A percentile compares a stretch with the other conserved stretches of the same genome.
phyloP scores from a whole-genome alignment of 2,797 vertebrate genomes.

The Eutrigla gurnardus region DNA sequence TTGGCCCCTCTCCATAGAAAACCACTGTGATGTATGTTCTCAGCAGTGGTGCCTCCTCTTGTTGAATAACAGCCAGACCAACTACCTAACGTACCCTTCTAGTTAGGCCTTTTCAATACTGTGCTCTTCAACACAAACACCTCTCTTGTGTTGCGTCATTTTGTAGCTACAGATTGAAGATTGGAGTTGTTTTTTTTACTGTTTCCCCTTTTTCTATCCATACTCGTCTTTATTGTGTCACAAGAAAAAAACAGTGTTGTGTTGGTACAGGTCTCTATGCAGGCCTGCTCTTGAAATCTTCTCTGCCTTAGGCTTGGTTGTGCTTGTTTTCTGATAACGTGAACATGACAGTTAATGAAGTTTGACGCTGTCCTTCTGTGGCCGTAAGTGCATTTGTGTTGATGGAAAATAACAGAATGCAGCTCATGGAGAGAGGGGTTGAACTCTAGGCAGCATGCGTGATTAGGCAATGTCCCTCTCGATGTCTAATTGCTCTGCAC shows the following conservation, averaged over 20 bases:
- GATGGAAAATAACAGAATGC: slow-evolving; percentile 59
- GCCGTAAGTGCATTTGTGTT: slow-evolving; percentile 22
- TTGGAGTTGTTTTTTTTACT: neutral
- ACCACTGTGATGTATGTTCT: slow-evolving; percentile 13
- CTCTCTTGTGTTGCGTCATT: too few relatives aligned
- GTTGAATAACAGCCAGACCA: slow-evolving; percentile 18
- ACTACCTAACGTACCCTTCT: neutral
- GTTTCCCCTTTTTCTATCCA: slow-evolving; percentile 8
- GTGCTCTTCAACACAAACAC: neutral
- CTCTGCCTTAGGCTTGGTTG: slow-evolving; percentile 1
- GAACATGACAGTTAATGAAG: slow-evolving; percentile 28
- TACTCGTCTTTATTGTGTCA: slow-evolving; percentile 12
- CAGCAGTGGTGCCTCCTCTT: slow-evolving; percentile 25
- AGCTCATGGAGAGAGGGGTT: slow-evolving; percentile 32
- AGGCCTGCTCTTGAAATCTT: slow-evolving; percentile 12
- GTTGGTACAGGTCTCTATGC: neutral
- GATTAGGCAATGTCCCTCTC: slow-evolving; percentile 72
- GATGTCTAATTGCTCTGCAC: slow-evolving; percentile 67
- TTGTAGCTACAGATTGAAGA: too few relatives aligned
- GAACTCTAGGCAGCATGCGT: slow-evolving; percentile 65
- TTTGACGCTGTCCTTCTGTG: slow-evolving; percentile 40
- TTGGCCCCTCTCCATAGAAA: slow-evolving; percentile 56
- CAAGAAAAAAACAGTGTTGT: neutral
- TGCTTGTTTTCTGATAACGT: slow-evolving; percentile 10
- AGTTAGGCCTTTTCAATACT: neutral